Evolutionary conservation across 2,113 vertebrate species (phyloP), one percentile per base, ranked within the genome.

Genomic region (Ardeotis arabs): DNA sequence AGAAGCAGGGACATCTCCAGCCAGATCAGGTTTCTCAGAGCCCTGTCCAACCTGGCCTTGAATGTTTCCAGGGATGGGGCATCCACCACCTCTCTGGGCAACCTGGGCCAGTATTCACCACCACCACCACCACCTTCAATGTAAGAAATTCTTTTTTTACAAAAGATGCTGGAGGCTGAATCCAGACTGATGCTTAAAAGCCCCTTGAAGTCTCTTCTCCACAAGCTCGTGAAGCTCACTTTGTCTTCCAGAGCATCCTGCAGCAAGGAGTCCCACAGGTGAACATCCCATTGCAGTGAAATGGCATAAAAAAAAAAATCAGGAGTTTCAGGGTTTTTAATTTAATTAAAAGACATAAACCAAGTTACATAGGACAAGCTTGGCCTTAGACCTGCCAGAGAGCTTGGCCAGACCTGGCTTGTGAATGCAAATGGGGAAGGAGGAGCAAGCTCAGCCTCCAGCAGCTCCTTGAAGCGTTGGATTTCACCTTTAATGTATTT

Each of bases 401-500:
- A 73, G 33, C 55, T 79, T 73, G 56, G 50, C 39, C 64, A 92
- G 77, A 52, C 77, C 39, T 22, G 33, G 44, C 10, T 13, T 28
- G 44, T 24, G 28, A 27, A 16, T 14, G 82, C 15, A 21, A 49
- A 50, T 2, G 10, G 9, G 13, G 24, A 52, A 70, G 72, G 64
- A 77, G 60, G 35, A 31, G 41, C 19, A 62, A 55, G 20, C n/a
- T 52, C 47, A 89, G 60, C 72, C 66, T 44, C 74, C 82, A 70
- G 41, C 13, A 22, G 47, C 80, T 77, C 82, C 91, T 68, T 50
- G 49, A 52, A 93, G 86, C 87, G 88, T 76, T 53, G 21, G 89
- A 67, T 89, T 95, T 92, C 88, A 91, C 95, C 92, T 92, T 91
- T 84, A 80, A 92, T 91, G 77, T 84, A 56, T 92, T 93, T 87